Evolutionary conservation across 2,113 vertebrate genomes (phyloP).

Genomic region (Poicephalus gulielmi): DNA sequence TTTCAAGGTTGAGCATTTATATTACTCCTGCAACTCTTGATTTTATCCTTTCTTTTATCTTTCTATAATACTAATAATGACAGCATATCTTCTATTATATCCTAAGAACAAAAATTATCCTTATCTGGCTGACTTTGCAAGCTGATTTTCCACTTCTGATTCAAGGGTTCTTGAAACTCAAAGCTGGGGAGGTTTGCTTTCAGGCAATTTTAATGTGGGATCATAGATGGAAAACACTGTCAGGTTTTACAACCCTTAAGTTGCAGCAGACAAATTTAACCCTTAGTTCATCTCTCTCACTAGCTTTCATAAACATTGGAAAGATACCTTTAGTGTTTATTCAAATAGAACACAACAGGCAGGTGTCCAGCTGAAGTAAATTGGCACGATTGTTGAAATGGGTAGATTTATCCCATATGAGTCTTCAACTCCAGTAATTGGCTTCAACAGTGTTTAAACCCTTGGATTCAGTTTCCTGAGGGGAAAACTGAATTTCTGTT

Average conservation of each 20-base stretch:
- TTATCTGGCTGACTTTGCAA: neutral
- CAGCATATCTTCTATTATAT: neutral
- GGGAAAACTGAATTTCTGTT: neutral
- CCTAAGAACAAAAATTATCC: neutral
- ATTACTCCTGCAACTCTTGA: neutral
- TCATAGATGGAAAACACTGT: neutral
- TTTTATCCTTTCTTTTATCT: constrained; percentile 1
- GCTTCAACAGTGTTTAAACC: neutral
- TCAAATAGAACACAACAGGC: neutral
- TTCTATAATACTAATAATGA: neutral
- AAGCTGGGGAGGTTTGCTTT: neutral
- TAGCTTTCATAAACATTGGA: neutral
- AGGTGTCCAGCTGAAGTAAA: neutral
- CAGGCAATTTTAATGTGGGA: neutral
- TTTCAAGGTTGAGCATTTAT: neutral
- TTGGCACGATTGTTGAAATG: neutral
- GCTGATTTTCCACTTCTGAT: constrained; percentile 24
- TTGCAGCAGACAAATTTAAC: neutral
- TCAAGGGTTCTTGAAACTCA: neutral
- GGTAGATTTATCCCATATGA: neutral
- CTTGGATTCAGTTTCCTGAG: neutral
- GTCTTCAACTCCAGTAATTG: neutral
- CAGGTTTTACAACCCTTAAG: neutral
- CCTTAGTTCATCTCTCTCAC: neutral
- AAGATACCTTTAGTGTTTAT: neutral